Conservation (phyloP, 1,140 invertebrate genomes). For the Drosophila santomea region DNA sequence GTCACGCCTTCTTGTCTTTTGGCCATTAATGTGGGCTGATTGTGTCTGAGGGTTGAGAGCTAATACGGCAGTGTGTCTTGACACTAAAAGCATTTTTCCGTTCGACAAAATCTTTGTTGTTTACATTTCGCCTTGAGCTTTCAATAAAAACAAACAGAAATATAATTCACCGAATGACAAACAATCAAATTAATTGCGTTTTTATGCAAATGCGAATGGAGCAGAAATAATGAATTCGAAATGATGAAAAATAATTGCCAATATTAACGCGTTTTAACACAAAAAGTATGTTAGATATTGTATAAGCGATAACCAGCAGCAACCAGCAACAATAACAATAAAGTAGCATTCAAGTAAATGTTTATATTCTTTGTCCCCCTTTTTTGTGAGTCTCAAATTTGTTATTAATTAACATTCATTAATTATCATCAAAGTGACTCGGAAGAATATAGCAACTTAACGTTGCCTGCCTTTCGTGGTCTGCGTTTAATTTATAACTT, state of each 20-base stretch:
- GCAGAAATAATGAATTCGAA: conserved; percentile 40
- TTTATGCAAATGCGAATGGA: conserved; percentile 67
- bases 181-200: conserved; percentile 72
- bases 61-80: conserved; percentile 38
- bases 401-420: conserved; percentile 77
- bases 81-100: conserved; percentile 72
- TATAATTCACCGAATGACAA: conserved; percentile 61
- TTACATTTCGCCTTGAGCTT: conserved; percentile 73
- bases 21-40: conserved; percentile 61
- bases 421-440: conserved; percentile 53
- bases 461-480: conserved; percentile 56
- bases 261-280: conserved; percentile 73
- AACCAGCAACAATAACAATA: conserved; percentile 19
- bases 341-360: conserved; percentile 61
- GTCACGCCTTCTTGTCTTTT: conserved; percentile 64
- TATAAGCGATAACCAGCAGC: conserved; percentile 44
- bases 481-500: conserved; percentile 62
- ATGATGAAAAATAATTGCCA: conserved; percentile 74
- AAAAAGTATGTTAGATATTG: conserved; percentile 62
- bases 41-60: conserved; percentile 15
- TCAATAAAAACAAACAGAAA: conserved; percentile 58
- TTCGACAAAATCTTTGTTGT: conserved; percentile 46
- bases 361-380: conserved; percentile 49
- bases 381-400: conserved; percentile 55
- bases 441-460: conserved; percentile 49